phyloP scores from a whole-genome alignment of 2,888 invertebrate species.

The Ectemnius continuus region DNA sequence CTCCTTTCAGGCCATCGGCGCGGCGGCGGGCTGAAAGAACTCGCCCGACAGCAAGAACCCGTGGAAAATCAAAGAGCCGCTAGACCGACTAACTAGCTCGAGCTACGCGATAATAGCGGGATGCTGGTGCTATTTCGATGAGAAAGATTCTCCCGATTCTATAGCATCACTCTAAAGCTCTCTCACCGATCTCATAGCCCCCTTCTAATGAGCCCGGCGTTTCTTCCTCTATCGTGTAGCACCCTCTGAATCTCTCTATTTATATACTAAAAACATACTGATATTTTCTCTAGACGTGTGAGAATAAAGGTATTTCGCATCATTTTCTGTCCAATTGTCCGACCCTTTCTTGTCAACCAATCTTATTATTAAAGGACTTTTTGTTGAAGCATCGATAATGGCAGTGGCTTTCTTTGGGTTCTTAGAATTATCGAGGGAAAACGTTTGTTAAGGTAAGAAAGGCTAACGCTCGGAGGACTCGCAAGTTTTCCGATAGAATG shows the following conservation, averaged over 20 bases:
- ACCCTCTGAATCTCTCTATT: too few relatives aligned
- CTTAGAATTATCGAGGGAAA: too few relatives aligned
- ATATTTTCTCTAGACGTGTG: too few relatives aligned
- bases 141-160: slow-evolving; percentile 49
- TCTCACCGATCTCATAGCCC: slow-evolving; percentile 53
- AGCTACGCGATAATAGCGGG: not conserved
- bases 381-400: too few relatives aligned
- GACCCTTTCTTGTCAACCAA: too few relatives aligned
- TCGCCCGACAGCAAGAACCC: slow-evolving; percentile 23
- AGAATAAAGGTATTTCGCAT: too few relatives aligned
- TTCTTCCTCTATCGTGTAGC: not conserved
- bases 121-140: not conserved
- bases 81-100: not conserved
- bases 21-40: not conserved
- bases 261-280: too few relatives aligned
- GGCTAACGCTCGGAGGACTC: too few relatives aligned
- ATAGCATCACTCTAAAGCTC: slow-evolving; percentile 61
- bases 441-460: too few relatives aligned
- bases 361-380: too few relatives aligned
- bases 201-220: slow-evolving; percentile 15
- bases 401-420: too few relatives aligned
- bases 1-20: not conserved
- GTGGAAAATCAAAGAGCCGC: not conserved
- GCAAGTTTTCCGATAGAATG: not conserved
- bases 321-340: too few relatives aligned